Evolutionary conservation across 2,888 invertebrate species (phyloP), one percentile per base, ranked within the genome.

Genomic region (Catocala fraxini): DNA sequence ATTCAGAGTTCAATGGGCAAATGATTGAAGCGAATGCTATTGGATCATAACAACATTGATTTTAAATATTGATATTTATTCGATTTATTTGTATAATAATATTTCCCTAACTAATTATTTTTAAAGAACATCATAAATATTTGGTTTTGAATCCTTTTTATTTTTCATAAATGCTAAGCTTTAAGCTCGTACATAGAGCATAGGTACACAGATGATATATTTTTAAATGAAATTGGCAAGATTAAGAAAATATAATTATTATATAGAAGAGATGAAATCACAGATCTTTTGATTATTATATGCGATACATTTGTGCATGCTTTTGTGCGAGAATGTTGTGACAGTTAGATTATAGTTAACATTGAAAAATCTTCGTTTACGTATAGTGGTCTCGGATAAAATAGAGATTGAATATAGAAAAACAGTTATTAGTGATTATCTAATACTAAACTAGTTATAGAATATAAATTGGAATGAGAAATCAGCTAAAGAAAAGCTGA

Each of bases 401-500:
- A 74, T 71, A 70, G 64, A 75, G 59, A 70, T 72, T 63, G 56
- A 68, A 41, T 67, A 65, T 58, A 72, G 65, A 69, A 65, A 68
- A 70, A 75, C 69, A 75, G 61, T 77, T 71, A 64, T 63, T 63
- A 70, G 52, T 62, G 59, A 67, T 58, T 67, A 62, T 66, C 60
- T 77, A 76, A 69, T 58, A 68, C 63, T 76, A 69, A 65, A 59
- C 73, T 78, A 76, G 63, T 68, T 52, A 56, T 54, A 73, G 59
- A 69, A 68, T 64, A 65, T 53, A 70, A 76, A 74, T 65, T 72
- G 68, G 75, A 79, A 79, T 79, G 72, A 73, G 67, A 71, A 62
- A 67, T 34, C 67, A 69, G 73, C 71, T 77, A 63, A 73, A 73
- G 66, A 53, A 73, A 68, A 71, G 66, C 64, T 73, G 71, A 66